Evolutionary conservation across 2,888 invertebrate genomes (phyloP), one percentile per base, ranked within the genome.

Genomic region (Sialis lutaria): DNA sequence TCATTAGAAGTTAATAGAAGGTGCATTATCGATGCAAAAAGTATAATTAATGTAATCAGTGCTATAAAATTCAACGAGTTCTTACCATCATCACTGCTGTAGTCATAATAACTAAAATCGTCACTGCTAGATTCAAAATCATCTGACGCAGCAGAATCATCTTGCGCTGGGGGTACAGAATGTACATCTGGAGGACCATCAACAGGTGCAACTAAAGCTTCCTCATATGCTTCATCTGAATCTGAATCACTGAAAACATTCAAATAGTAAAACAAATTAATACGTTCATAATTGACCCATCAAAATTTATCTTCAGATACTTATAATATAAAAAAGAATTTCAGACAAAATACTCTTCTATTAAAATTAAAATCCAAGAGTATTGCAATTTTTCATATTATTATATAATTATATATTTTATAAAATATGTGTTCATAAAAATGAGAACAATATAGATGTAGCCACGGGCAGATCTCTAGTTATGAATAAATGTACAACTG

Each of bases 191-290:
- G n/a, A 33, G 30, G n/a, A 74, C 75, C 40, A 73, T 60, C 72
- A 34, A 10, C 47, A 6, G 31, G 31, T 2, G 35, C 40, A 53
- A 78, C 79, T 53, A 79, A 69, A 6, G 79, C 79, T 59, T 81
- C 80, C 57, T 81, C 79, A 55, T 72, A 79, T 13, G 74, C 73
- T 49, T 77, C 78, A 45, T 77, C 79, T 49, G 66, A 67, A 35
- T 77, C 75, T 32, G 71, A 70, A 55, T 78, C 77, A 60, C 72
- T 73, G 50, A 34, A 55, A 53, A 49, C 22, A 22, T 22, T 22
- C 22, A 22, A 22, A 22, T 22, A 22, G 22, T 22, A 22, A 22
- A 22, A 22, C 22, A 22, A 22, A 22, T 22, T 22, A 22, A 22
- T 22, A 22, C 22, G 4, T 22, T 22, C 22, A 22, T 22, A 22